A percentile compares a stretch with the other conserved stretches of the same genome.
These are phyloP conservation scores for Nibea albiflora DNA, from an alignment of 2,113 vertebrate genomes.

Conservation along the genomic window DNA sequence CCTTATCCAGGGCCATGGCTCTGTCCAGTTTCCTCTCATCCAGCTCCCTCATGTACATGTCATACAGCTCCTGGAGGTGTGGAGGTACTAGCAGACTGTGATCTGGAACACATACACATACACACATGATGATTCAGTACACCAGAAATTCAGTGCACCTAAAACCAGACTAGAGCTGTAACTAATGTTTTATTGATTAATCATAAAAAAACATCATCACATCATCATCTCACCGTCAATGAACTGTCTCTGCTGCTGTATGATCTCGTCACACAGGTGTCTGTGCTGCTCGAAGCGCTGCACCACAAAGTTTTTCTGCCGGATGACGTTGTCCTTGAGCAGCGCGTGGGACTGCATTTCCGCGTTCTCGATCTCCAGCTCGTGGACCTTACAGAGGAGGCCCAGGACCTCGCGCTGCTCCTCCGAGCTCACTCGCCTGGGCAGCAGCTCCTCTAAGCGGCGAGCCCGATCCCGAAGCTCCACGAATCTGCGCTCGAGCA, in stretches of 20 bases:
- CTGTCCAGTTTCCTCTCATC: conserved; percentile 87
- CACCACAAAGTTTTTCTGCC: conserved; percentile 84
- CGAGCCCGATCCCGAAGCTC: conserved; percentile 82
- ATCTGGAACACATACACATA: conserved; percentile 77
- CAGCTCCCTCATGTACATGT: conserved; percentile 86
- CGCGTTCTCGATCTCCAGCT: conserved; percentile 88
- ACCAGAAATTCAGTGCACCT: too few species aligned
- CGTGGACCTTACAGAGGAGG: conserved; percentile 90
- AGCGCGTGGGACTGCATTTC: conserved; percentile 87
- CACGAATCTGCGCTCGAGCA: conserved; percentile 82
- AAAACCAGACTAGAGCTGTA: too few species aligned
- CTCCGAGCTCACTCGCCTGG: conserved; percentile 83
- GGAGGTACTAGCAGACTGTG: conserved; percentile 87
- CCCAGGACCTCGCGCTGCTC: conserved; percentile 89
- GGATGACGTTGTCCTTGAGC: conserved; percentile 88
- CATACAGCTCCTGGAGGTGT: conserved; percentile 89
- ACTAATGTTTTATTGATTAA: too few species aligned
- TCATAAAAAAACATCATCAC: too few species aligned
- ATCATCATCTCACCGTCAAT: conserved; percentile 85
- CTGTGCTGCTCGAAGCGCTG: conserved; percentile 87
- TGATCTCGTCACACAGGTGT: conserved; percentile 90
- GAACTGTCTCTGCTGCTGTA: conserved; percentile 89
- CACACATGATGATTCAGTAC: neutral
- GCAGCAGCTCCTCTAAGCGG: conserved; percentile 87
- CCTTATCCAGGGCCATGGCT: conserved; percentile 84